Evolutionary conservation across 2,113 vertebrate genomes (phyloP).

Genomic region (Megaptera novaeangliae): DNA sequence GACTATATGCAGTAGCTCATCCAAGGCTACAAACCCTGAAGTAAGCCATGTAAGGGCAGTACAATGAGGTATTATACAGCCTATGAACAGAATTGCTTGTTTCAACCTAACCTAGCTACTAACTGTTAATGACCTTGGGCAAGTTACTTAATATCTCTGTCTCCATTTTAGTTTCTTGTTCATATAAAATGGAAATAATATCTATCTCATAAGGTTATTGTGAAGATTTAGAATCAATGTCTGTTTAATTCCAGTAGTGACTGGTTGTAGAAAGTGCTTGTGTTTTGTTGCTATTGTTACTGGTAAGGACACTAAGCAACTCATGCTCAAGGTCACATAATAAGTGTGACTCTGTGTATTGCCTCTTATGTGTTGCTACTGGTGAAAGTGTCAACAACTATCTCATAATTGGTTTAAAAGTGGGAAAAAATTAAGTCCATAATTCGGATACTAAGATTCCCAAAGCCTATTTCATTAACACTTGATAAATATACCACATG

Average conservation of each 20-base stretch:
- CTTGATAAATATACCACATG: background rate
- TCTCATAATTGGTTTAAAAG: background rate
- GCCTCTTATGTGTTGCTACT: background rate
- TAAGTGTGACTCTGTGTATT: background rate
- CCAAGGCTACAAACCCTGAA: background rate
- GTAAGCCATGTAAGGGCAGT: background rate
- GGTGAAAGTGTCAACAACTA: background rate
- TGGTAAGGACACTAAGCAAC: background rate
- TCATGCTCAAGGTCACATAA: background rate
- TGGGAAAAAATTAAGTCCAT: background rate
- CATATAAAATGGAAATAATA: background rate
- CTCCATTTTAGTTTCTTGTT: background rate
- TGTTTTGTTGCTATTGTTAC: background rate
- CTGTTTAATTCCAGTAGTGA: background rate
- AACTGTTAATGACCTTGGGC: background rate
- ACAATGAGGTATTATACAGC: background rate
- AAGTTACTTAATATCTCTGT: background rate
- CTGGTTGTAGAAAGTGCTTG: background rate
- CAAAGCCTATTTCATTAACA: background rate
- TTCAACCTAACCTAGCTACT: background rate
- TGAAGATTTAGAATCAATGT: background rate
- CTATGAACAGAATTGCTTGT: background rate
- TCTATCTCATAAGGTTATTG: background rate
- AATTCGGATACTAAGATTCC: background rate
- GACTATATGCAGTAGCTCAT: fast-evolving